phyloP scores from a whole-genome alignment of 1,140 invertebrate genomes.

The Drosophila punjabiensis region DNA sequence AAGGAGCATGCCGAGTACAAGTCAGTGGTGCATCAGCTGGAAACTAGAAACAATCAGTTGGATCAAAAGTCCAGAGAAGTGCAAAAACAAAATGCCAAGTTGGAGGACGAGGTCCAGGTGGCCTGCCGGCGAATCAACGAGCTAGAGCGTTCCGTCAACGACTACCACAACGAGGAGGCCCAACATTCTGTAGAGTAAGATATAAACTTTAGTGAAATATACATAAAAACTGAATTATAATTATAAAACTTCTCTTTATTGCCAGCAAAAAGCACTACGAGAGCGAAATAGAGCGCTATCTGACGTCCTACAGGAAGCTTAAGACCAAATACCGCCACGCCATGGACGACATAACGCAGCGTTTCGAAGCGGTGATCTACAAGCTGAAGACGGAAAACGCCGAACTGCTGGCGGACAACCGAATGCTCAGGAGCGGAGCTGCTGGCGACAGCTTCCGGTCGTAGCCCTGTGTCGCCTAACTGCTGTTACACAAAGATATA shows the following conservation, averaged over 20 bases:
- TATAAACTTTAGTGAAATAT: neutral
- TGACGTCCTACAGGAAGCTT: conserved; percentile 44
- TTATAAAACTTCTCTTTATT: neutral
- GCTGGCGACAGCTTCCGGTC: conserved; percentile 25
- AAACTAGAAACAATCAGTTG: conserved; percentile 57
- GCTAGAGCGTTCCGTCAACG: conserved; percentile 29
- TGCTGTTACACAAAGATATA: conserved; percentile 31
- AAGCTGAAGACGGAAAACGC: conserved; percentile 54
- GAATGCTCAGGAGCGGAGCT: conserved; percentile 29
- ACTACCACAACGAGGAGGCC: conserved; percentile 1
- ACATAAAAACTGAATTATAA: neutral
- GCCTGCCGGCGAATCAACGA: conserved; percentile 35
- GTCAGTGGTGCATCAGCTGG: conserved; percentile 20
- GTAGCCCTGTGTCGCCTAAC: neutral
- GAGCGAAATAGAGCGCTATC: conserved; percentile 50
- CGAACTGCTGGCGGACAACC: conserved; percentile 55
- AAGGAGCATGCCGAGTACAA: conserved; percentile 27
- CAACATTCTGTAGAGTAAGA: conserved; percentile 30
- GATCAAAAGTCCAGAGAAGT: conserved; percentile 60
- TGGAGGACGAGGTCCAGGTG: conserved; percentile 58
- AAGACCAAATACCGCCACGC: conserved; percentile 56
- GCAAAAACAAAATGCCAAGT: conserved; percentile 43
- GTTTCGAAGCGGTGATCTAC: conserved; percentile 59
- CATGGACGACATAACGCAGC: conserved; percentile 61
- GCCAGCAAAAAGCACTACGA: conserved; percentile 55